Evolutionary conservation across 1,140 invertebrate species (phyloP).

Genomic region (Drosophila funebris): DNA sequence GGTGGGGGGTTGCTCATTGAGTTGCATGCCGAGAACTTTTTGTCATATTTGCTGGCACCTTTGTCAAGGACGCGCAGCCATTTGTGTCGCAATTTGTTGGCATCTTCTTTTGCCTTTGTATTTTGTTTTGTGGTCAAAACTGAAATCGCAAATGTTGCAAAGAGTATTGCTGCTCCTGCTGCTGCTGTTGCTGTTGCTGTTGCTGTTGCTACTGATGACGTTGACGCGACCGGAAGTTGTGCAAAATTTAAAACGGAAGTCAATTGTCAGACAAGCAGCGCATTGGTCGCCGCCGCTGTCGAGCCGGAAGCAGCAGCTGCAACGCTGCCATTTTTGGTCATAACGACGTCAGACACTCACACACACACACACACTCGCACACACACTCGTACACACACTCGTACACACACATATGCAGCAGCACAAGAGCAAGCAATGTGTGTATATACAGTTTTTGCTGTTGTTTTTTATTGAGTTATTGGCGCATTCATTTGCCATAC

Average conservation of each 20-base stretch:
- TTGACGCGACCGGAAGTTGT: constrained; percentile 65
- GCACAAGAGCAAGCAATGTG: constrained; percentile 13
- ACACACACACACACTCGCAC: background rate
- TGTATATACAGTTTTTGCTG: constrained; percentile 21
- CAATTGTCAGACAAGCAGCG: constrained; percentile 76
- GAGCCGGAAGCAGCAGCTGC: constrained; percentile 73
- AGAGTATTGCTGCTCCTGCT: background rate
- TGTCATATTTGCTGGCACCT: constrained; percentile 63
- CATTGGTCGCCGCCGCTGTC: constrained; percentile 43
- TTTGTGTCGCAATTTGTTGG: constrained; percentile 15
- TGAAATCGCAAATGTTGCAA: constrained; percentile 27
- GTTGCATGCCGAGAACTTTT: constrained; percentile 53
- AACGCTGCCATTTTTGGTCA: constrained; percentile 62
- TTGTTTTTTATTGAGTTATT: constrained; percentile 74
- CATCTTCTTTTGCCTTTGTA: background rate
- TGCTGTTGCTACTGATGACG: constrained; percentile 19
- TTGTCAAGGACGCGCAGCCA: constrained; percentile 64
- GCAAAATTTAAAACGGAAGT: constrained; percentile 82
- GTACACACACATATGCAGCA: background rate
- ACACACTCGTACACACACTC: background rate
- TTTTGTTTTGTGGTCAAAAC: constrained; percentile 10
- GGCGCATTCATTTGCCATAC: constrained; percentile 81
- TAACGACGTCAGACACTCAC: constrained; percentile 25
- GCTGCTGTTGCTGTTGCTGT: background rate
- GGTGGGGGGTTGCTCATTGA: constrained; percentile 43